Evolutionary conservation across 2,113 vertebrate genomes (phyloP).

Genomic region (Spilogale gracilis): DNA sequence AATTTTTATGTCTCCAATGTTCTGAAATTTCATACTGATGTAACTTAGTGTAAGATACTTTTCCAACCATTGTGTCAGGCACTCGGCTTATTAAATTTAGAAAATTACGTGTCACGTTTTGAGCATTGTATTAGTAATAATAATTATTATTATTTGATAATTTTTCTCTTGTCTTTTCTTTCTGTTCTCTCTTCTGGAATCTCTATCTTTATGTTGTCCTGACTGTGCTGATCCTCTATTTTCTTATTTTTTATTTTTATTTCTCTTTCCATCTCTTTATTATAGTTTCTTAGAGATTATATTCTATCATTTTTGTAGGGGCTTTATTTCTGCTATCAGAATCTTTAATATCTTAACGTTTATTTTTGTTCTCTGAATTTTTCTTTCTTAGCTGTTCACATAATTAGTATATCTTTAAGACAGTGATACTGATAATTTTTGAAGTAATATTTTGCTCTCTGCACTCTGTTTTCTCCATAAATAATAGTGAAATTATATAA

Average conservation of each 20-base stretch:
- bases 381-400: background rate
- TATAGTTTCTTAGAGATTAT: background rate
- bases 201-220: background rate
- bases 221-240: background rate
- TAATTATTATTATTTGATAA: background rate
- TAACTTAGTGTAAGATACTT: background rate
- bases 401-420: background rate
- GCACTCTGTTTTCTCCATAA: background rate
- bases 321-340: background rate
- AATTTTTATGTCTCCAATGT: background rate
- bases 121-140: background rate
- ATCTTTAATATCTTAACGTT: background rate
- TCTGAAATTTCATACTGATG: background rate
- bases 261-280: background rate
- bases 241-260: background rate
- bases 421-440: background rate
- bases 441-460: background rate
- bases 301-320: background rate
- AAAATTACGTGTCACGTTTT: background rate
- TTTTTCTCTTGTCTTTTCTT: background rate
- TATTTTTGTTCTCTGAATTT: conserved; percentile 30
- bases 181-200: background rate
- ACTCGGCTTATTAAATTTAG: background rate
- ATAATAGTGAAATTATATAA: background rate
- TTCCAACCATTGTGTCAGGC: background rate